Conservation (phyloP, 2,113 vertebrate genomes). For the Daboia siamensis region DNA sequence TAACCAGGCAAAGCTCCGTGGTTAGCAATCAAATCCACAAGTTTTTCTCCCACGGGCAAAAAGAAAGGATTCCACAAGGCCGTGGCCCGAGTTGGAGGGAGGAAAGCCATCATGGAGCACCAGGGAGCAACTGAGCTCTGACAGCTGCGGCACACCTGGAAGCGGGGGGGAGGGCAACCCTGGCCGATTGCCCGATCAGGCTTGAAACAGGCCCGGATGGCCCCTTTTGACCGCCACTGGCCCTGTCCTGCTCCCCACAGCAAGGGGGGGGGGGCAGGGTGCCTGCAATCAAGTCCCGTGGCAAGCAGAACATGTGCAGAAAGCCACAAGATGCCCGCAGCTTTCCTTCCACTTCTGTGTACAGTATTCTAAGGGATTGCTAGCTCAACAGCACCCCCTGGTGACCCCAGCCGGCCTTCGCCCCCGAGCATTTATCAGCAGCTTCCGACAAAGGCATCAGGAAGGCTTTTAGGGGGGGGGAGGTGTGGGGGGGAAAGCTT, state of each 20-base stretch:
- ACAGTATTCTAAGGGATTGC: background rate
- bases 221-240: too few relatives aligned
- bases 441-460: background rate
- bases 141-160: background rate
- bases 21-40: too few relatives aligned
- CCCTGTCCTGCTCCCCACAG: background rate
- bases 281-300: too few relatives aligned
- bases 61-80: too few relatives aligned
- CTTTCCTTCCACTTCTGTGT: too few relatives aligned
- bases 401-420: background rate
- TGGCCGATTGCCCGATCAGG: fast-evolving
- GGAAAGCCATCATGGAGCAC: background rate
- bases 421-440: background rate
- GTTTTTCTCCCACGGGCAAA: too few relatives aligned
- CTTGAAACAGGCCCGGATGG: too few relatives aligned
- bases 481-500: too few relatives aligned
- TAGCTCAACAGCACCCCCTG: constrained; percentile 3
- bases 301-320: too few relatives aligned
- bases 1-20: too few relatives aligned
- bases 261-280: background rate
- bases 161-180: background rate
- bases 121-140: background rate
- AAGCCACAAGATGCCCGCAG: background rate
- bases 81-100: too few relatives aligned
- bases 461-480: background rate